Conservation (phyloP, 2,113 vertebrate genomes). For the Etheostoma spectabile region DNA sequence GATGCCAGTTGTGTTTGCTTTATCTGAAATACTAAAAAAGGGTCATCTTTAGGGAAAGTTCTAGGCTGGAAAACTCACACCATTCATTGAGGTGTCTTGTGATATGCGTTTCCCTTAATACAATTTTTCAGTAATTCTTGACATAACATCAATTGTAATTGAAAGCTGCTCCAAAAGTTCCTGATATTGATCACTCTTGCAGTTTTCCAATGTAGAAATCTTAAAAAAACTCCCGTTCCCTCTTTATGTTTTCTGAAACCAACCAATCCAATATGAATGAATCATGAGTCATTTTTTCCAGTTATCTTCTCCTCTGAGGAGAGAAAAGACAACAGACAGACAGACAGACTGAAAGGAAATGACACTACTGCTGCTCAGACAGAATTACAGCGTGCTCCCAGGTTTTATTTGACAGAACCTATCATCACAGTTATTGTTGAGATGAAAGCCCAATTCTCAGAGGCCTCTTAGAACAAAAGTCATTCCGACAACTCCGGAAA, state of each 20-base stretch:
- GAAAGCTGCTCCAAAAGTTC: not conserved
- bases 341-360: conserved; percentile 46
- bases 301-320: conserved; percentile 22
- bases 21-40: conserved; percentile 19
- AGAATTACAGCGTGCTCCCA: conserved; percentile 74
- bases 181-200: not conserved
- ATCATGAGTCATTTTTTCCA: conserved; percentile 30
- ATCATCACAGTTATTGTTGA: conserved; percentile 75
- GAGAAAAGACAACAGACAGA: conserved; percentile 41
- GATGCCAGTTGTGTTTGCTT: conserved; percentile 29
- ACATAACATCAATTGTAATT: not conserved
- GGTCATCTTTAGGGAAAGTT: conserved; percentile 6
- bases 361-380: conserved; percentile 44
- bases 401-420: conserved; percentile 81
- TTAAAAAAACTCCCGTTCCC: not conserved
- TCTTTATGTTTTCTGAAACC: conserved; percentile 19
- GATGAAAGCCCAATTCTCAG: conserved; percentile 75
- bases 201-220: not conserved
- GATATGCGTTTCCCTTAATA: not conserved
- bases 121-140: not conserved
- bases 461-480: conserved; percentile 73
- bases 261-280: conserved; percentile 6
- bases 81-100: conserved; percentile 7
- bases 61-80: conserved; percentile 1
- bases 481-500: conserved; percentile 81